Evolutionary conservation across 2,797 vertebrate species (phyloP).

Genomic region (Sylvilagus floridanus): DNA sequence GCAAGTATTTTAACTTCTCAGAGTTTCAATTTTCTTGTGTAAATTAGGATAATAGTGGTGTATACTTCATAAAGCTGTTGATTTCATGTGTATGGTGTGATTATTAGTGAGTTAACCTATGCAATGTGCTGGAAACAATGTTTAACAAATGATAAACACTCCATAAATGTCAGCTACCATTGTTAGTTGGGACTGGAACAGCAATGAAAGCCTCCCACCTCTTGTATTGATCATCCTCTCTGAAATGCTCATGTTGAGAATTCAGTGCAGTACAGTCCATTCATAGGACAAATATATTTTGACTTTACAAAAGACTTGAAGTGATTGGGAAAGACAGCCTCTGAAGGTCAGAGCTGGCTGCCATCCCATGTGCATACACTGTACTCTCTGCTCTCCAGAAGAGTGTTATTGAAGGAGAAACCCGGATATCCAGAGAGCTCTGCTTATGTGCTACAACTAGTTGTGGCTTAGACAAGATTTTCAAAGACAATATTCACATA

Average conservation of each 20-base stretch:
- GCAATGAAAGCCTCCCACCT: not conserved
- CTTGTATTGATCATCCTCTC: not conserved
- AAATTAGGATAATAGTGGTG: not conserved
- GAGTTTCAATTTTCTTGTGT: constrained; percentile 23
- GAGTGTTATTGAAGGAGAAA: constrained; percentile 27
- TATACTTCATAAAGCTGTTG: constrained; percentile 4
- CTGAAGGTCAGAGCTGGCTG: not conserved
- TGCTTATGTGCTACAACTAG: not conserved
- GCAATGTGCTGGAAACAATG: not conserved
- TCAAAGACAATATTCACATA: constrained; percentile 27
- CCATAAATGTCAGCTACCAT: constrained; percentile 12
- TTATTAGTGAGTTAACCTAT: constrained; percentile 26
- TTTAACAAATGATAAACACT: constrained; percentile 9
- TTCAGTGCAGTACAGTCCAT: not conserved
- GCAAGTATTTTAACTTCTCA: constrained; percentile 30
- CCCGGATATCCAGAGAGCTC: not conserved
- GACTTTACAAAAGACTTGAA: constrained; percentile 4
- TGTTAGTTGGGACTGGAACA: not conserved
- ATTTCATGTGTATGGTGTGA: not conserved
- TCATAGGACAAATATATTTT: not conserved
- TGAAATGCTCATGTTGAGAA: constrained; percentile 20
- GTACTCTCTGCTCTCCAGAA: constrained; percentile 3
- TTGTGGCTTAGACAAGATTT: not conserved
- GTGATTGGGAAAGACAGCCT: not conserved
- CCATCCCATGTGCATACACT: not conserved